These are phyloP conservation scores for Lamprotornis superbus DNA, from an alignment of 2,113 vertebrate species.

Conservation along the genomic window DNA sequence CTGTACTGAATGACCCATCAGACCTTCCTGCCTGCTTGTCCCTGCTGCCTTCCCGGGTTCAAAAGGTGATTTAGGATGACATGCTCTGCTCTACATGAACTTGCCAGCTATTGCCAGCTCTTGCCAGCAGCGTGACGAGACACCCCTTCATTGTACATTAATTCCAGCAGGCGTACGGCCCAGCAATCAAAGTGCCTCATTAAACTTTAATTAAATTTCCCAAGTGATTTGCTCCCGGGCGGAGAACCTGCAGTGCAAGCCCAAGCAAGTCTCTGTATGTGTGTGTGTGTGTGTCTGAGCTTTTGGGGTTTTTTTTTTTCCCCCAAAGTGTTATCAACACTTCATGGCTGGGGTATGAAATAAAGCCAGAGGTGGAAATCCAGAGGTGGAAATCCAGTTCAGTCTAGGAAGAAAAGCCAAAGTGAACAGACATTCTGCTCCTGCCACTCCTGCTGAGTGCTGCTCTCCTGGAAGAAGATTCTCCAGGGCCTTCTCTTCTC, in stretches of 20 bases:
- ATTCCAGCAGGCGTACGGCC: conserved; percentile 28
- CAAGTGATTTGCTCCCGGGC: conserved; percentile 49
- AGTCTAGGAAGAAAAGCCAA: not conserved
- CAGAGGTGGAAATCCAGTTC: not conserved
- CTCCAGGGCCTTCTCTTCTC: not conserved
- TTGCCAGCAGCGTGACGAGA: conserved; percentile 46
- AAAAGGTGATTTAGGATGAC: conserved; percentile 65
- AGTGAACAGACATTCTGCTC: not conserved
- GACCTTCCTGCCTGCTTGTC: not conserved
- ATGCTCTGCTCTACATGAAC: conserved; percentile 10
- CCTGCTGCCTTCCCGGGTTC: not conserved
- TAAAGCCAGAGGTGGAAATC: not conserved
- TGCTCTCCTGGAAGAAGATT: not conserved
- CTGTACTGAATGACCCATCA: not conserved
- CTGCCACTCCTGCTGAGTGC: not conserved
- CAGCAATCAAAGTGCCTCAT: conserved; percentile 60
- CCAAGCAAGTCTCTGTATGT: not conserved
- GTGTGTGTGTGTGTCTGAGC: not conserved
- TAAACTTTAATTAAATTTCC: conserved; percentile 66
- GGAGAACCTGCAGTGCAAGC: conserved; percentile 45
- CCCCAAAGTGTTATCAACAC: accelerated
- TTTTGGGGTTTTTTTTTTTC: not conserved
- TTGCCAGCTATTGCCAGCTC: conserved; percentile 31
- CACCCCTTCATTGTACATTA: conserved; percentile 9
- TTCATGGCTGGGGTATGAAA: not conserved